A percentile compares a stretch with the other conserved stretches of the same genome.
Evolutionary conservation across 2,797 vertebrate species (phyloP).

Genomic region (Cryptoprocta ferox): DNA sequence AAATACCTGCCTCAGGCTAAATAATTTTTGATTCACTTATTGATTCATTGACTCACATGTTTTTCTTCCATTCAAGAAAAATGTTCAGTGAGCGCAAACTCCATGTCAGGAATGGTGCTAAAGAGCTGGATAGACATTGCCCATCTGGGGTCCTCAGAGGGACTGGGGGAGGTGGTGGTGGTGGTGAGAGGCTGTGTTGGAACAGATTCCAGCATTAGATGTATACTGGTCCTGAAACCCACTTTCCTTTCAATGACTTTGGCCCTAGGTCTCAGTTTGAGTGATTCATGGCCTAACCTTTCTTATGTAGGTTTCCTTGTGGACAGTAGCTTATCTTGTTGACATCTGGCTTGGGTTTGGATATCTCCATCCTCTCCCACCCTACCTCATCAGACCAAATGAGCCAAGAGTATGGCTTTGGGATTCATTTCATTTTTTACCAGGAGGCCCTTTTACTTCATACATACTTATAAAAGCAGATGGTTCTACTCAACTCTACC

Average conservation of each 20-base stretch:
- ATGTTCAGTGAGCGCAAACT: neutral
- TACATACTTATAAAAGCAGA: neutral
- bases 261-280: neutral
- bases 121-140: neutral
- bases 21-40: neutral
- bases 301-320: neutral
- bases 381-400: neutral
- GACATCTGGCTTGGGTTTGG: neutral
- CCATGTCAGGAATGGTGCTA: neutral
- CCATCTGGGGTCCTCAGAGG: neutral
- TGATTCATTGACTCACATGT: neutral
- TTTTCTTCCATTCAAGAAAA: neutral
- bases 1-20: neutral
- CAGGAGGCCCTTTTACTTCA: neutral
- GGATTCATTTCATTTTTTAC: neutral
- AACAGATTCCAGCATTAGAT: too few relatives aligned
- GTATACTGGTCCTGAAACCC: neutral
- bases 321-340: neutral
- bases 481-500: neutral
- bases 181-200: neutral
- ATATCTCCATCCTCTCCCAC: neutral
- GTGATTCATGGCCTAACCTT: neutral
- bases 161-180: too few relatives aligned
- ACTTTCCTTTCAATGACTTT: neutral
- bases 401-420: neutral